A percentile compares a stretch with the other conserved stretches of the same genome.
phyloP scores from a whole-genome alignment of 1,140 invertebrate genomes.

The Drosophila lini region DNA sequence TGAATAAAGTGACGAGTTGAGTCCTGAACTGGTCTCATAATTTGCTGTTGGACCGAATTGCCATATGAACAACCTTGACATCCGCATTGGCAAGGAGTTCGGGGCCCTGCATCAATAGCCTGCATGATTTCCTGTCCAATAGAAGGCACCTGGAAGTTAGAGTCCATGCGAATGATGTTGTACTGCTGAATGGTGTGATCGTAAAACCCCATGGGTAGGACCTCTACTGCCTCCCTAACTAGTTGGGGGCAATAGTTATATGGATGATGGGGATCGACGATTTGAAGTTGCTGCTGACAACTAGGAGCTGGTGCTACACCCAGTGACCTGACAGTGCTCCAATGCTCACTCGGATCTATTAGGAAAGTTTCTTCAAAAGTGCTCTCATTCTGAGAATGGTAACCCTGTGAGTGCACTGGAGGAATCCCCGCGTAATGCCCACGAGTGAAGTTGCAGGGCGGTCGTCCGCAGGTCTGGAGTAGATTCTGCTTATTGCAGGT shows the following conservation, averaged over 20 bases:
- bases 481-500: conserved; percentile 19
- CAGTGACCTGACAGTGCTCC: not conserved
- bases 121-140: not conserved
- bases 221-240: not conserved
- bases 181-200: conserved; percentile 46
- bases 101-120: not conserved
- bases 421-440: not conserved
- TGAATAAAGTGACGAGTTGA: not conserved
- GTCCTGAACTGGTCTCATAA: not conserved
- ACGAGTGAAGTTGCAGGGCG: not conserved
- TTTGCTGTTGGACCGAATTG: not conserved
- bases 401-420: not conserved
- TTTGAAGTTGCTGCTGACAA: not conserved
- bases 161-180: conserved; percentile 31
- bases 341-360: conserved; percentile 11
- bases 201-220: conserved; percentile 31
- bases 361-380: not conserved
- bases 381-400: not conserved
- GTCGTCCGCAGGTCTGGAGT: conserved; percentile 2
- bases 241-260: not conserved
- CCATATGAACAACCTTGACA: not conserved
- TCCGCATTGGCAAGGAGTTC: too few species aligned
- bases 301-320: not conserved
- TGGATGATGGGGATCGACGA: not conserved
- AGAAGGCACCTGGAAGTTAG: conserved; percentile 20